phyloP scores from a whole-genome alignment of 2,888 invertebrate species.

The Andricus quercusramuli region DNA sequence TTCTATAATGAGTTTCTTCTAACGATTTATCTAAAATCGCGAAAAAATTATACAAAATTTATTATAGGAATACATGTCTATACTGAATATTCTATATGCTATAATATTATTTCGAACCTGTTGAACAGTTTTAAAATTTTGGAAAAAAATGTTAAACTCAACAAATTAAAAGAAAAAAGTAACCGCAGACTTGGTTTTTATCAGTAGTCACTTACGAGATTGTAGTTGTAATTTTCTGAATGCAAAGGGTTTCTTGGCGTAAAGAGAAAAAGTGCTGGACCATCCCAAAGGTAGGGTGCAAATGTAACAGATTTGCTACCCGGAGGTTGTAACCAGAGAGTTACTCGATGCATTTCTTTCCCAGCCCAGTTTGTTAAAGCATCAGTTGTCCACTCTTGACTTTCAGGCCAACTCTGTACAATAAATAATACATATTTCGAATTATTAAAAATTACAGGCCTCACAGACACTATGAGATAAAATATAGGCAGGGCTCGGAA shows the following conservation, averaged over 20 bases:
- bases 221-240: constrained; percentile 84
- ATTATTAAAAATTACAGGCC: too few relatives aligned
- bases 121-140: too few relatives aligned
- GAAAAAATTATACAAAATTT: too few relatives aligned
- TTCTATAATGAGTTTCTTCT: too few relatives aligned
- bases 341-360: constrained; percentile 82
- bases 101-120: too few relatives aligned
- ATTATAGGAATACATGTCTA: too few relatives aligned
- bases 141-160: too few relatives aligned
- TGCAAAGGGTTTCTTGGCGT: constrained; percentile 88
- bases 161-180: too few relatives aligned
- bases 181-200: neutral
- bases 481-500: too few relatives aligned
- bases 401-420: constrained; percentile 80
- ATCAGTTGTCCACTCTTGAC: constrained; percentile 79
- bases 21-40: too few relatives aligned
- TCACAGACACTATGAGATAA: too few relatives aligned
- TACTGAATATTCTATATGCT: too few relatives aligned
- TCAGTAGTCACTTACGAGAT: constrained; percentile 81
- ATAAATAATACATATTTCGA: constrained; percentile 44
- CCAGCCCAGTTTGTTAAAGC: constrained; percentile 83
- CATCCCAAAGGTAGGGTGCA: constrained; percentile 84
- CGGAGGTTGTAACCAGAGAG: constrained; percentile 85
- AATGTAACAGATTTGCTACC: constrained; percentile 86
- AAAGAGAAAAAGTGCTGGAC: constrained; percentile 88